Base-by-base conservation (phyloP, 2,113 vertebrate genomes). In the Pyrgilauda ruficollis region DNA sequence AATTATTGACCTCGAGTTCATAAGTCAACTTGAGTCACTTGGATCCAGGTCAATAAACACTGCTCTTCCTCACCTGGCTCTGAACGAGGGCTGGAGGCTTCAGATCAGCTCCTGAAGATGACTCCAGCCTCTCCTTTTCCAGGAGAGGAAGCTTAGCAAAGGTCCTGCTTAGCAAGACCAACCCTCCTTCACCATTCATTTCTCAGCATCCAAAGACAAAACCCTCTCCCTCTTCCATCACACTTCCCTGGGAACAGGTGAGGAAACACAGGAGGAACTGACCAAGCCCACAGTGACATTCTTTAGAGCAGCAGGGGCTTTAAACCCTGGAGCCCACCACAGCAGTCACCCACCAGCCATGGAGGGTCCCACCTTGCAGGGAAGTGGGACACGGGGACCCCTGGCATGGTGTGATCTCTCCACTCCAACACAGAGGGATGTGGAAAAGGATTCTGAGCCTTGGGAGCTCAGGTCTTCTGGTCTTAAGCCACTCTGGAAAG, bases 211-310 rank as follows among this genome's bases (percentile, higher is more conserved):
- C 22, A 4, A 33, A 27, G 46, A 62, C 20, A 22, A 46, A 56
- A 37, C 7, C 30, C 46, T 33, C 46, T 35, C 10, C 26, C 27
- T 39, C 59, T 14, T 33, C 6, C 33, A 35, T 1, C 8, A 2
- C 0, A 0, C 4, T 44, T 16, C 11, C 37, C 30, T 2, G 3
- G 68, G 22, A 83, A 47, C 7, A 30, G 0, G 0, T 2, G 15
- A 11, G n/a, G 69, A 47, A 83, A 31, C 5, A 11, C 24, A 41
- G 78, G 21, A 15, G 56, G 28, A 87, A 12, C 17, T 15, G 28
- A 9, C 62, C 7, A 9, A 75, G 28, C 9, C 58, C 58, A 33
- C 0, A 0, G 5, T 44, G 61, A 13, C 8, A 9, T 37, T 19
- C 44, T 9, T 13, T 1, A 22, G 8, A 76, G 44, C 39, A 67